Base-by-base conservation (phyloP, 1,140 invertebrate genomes). In the Limonius californicus region DNA sequence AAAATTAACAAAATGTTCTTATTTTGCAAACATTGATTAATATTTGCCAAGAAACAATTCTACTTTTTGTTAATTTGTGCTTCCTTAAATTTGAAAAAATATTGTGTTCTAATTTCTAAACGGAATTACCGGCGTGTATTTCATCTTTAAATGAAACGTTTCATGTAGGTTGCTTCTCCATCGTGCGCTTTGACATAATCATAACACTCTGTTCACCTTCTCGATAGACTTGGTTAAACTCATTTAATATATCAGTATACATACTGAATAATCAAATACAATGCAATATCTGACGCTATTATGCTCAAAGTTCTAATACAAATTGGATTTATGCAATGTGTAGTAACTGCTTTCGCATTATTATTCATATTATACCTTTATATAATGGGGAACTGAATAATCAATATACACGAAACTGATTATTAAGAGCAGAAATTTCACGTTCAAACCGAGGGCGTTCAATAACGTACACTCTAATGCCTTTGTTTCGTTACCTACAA, bases 321-420 rank as follows among this genome's bases (percentile, higher is more conserved):
- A 50, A 50, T 50, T 50, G 45, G 45, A 50, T 50, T 50, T 50
- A 50, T 50, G 45, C 45, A 50, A 50, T 50, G 45, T 50, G 45
- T 50, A 50, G 45, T 50, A 50, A 50, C 45, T 21, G 45, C 45
- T 50, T 50, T 50, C 45, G 45, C 45, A 50, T 50, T 50, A 50
- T 50, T 50, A 50, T 50, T 50, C 45, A 18, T 21, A 50, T 50
- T 50, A 21, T 50, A 50, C 45, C 45, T 50, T 50, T 50, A 50
- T 50, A 50, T 50, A 50, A 50, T 50, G 45, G 45, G 45, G 20
- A 50, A 50, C 45, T 21, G 45, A 21, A 14, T 50, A 50, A 50
- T 50, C 45, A 50, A 50, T 50, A 50, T 21, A 21, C 45, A 50
- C 7, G 45, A 19, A 50, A 21, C 45, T 50, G n/a, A 45, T 45